Evolutionary conservation across 2,113 vertebrate genomes (phyloP).

Genomic region (Blennius ocellaris): DNA sequence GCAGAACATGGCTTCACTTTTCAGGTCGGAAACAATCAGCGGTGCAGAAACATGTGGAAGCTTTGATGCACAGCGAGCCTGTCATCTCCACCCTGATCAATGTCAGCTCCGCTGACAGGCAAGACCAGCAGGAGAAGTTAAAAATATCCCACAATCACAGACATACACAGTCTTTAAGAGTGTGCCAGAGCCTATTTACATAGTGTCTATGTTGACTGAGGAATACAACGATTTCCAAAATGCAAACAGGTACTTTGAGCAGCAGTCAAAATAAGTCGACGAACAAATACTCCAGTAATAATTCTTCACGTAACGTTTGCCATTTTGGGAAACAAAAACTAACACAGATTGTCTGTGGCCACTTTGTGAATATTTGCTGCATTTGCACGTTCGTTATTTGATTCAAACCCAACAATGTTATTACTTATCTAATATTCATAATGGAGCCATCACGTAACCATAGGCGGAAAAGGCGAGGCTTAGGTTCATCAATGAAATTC

Average conservation of each 20-base stretch:
- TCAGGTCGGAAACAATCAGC: constrained; percentile 33
- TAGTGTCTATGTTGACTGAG: neutral
- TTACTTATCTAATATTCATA: too few species aligned
- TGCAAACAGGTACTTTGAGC: neutral
- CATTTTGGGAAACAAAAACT: too few species aligned
- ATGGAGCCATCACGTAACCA: too few species aligned
- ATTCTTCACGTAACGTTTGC: too few species aligned
- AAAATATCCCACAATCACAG: constrained; percentile 59
- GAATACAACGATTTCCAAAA: neutral
- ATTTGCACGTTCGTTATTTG: too few species aligned
- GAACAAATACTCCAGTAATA: neutral
- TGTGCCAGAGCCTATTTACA: constrained; percentile 42
- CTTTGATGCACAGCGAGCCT: constrained; percentile 28
- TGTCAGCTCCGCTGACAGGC: constrained; percentile 67
- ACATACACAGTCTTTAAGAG: constrained; percentile 29
- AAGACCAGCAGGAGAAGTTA: constrained; percentile 56
- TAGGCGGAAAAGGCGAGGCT: too few species aligned
- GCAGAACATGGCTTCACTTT: constrained; percentile 14
- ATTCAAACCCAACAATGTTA: too few species aligned
- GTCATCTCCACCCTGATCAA: constrained; percentile 64
- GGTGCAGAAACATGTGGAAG: constrained; percentile 46
- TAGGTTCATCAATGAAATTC: too few species aligned
- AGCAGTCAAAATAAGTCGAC: neutral
- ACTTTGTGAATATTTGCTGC: too few species aligned
- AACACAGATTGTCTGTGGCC: too few species aligned